A percentile compares a stretch with the other conserved stretches of the same genome.
These are phyloP conservation scores for Papilio glaucus DNA, from an alignment of 1,140 invertebrate genomes.

Conservation along the genomic window DNA sequence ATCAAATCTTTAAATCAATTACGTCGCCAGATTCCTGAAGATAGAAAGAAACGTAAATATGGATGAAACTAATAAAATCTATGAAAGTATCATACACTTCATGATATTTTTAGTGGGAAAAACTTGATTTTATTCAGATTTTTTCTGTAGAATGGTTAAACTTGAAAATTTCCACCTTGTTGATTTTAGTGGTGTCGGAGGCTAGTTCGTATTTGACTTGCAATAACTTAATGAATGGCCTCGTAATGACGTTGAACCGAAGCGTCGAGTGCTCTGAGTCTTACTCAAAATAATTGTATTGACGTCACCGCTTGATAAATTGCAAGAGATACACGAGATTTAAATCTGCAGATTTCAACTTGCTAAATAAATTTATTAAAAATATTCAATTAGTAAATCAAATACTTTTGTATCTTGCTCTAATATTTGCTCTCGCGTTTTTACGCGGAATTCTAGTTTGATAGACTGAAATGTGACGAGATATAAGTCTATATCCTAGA, in stretches of 20 bases:
- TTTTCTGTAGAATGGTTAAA: not conserved
- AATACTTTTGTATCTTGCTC: not conserved
- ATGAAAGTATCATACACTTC: not conserved
- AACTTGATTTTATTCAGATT: not conserved
- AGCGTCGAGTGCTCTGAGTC: not conserved
- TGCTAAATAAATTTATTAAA: not conserved
- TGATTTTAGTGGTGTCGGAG: not conserved
- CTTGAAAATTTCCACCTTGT: constrained; percentile 18
- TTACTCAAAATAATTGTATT: not conserved
- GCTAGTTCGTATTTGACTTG: not conserved
- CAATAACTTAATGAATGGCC: constrained; percentile 6
- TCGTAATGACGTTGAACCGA: constrained; percentile 15
- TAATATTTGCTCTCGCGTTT: not conserved
- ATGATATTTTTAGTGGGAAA: not conserved
- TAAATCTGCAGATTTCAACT: not conserved
- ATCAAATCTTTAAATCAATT: too few relatives aligned
- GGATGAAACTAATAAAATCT: not conserved
- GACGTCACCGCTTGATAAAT: not conserved
- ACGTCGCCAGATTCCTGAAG: not conserved
- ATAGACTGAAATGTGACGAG: not conserved
- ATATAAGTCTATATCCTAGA: too few relatives aligned
- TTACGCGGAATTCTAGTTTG: not conserved
- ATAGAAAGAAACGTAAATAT: not conserved
- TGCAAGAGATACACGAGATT: not conserved
- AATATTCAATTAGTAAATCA: not conserved